Percentiles rank a stretch among this genome's conserved stretches.
These are phyloP conservation scores for Leptura quadrifasciata DNA, from an alignment of 2,888 invertebrate genomes.

Conservation along the genomic window DNA sequence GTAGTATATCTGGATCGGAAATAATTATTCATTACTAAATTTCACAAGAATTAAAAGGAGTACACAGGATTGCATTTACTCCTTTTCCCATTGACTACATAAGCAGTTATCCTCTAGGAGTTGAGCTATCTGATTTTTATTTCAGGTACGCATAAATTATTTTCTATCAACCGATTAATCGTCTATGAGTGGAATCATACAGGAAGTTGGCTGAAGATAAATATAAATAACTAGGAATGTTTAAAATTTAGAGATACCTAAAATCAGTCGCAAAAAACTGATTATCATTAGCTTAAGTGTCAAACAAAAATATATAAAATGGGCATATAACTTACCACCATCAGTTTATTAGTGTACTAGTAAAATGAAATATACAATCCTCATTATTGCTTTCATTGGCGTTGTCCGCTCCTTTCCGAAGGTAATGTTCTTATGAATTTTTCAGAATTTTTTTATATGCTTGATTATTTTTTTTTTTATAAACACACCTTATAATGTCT, in stretches of 20 bases:
- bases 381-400: background rate
- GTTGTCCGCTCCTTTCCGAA: conserved; percentile 10
- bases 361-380: conserved; percentile 11
- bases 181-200: no score
- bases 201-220: background rate
- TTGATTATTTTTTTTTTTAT: no score
- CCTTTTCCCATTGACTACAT: no score
- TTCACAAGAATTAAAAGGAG: no score
- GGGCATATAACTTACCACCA: background rate
- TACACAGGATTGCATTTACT: no score
- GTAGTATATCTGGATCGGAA: no score
- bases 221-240: background rate
- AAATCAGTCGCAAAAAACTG: background rate
- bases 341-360: background rate
- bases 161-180: background rate
- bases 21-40: no score
- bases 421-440: background rate
- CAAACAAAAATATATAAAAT: background rate
- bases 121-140: no score
- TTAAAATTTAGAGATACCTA: background rate
- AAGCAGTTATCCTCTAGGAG: no score
- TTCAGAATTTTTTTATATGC: background rate
- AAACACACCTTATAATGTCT: no score
- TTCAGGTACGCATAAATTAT: no score
- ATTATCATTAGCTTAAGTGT: background rate